A percentile compares a stretch with the other conserved stretches of the same genome.
These are phyloP conservation scores for Medauroidea extradentata DNA, from an alignment of 1,140 invertebrate genomes.

Conservation along the genomic window DNA sequence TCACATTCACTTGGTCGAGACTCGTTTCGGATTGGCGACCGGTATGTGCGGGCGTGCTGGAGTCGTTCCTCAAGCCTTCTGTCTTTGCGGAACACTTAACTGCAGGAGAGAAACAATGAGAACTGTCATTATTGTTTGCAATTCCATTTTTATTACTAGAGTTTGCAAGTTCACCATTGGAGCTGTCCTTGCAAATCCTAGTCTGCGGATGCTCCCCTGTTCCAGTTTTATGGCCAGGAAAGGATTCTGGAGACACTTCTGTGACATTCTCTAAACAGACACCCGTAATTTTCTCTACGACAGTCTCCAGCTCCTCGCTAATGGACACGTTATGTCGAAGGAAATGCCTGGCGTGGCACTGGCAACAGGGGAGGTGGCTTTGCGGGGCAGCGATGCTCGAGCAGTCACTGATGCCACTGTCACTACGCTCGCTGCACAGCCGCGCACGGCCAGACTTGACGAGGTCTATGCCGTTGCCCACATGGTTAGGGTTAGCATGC, in stretches of 20 bases:
- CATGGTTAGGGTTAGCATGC: not conserved
- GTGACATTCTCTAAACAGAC: constrained; percentile 2
- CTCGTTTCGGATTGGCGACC: no score
- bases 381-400: constrained; percentile 30
- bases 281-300: not conserved
- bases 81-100: no score
- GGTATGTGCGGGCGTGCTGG: no score
- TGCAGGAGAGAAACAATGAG: not conserved
- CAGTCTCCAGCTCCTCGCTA: constrained; percentile 36
- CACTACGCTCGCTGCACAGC: constrained; percentile 51
- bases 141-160: not conserved
- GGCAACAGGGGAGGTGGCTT: constrained; percentile 20
- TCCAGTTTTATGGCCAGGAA: not conserved
- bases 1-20: no score
- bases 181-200: no score
- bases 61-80: no score
- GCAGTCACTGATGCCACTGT: constrained; percentile 57
- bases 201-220: no score
- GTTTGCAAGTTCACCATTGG: no score
- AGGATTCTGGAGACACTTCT: not conserved
- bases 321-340: constrained; percentile 41
- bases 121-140: not conserved
- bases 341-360: constrained; percentile 28
- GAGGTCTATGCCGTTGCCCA: constrained; percentile 4
- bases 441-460: constrained; percentile 6